These are phyloP conservation scores for Archocentrus centrarchus DNA, from an alignment of 2,113 vertebrate species.

Conservation along the genomic window DNA sequence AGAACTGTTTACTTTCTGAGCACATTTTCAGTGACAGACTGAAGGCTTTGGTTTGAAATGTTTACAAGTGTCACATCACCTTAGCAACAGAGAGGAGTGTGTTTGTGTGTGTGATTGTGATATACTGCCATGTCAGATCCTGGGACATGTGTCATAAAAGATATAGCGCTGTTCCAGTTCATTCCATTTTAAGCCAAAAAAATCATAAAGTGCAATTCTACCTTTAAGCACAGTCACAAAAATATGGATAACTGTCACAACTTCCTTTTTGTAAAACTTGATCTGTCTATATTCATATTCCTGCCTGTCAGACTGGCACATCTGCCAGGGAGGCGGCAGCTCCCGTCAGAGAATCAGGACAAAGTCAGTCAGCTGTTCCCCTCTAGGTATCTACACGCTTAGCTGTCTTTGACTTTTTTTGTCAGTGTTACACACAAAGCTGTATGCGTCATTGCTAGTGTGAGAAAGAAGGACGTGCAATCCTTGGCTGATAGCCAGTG, in stretches of 20 bases:
- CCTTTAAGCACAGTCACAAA: conserved; percentile 45
- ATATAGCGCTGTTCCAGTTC: conserved; percentile 29
- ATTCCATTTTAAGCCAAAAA: conserved; percentile 49
- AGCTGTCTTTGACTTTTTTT: conserved; percentile 13
- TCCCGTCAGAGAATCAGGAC: conserved; percentile 27
- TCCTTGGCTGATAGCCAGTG: neutral
- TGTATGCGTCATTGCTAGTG: conserved; percentile 6
- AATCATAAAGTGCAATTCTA: conserved; percentile 43
- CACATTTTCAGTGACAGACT: conserved; percentile 21
- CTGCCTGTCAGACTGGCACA: conserved; percentile 49
- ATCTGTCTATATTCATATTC: conserved; percentile 49
- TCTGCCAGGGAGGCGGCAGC: conserved; percentile 36
- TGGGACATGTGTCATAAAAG: conserved; percentile 40
- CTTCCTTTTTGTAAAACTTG: conserved; percentile 32
- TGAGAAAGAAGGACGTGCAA: conserved; percentile 17
- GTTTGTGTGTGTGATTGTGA: conserved; percentile 10
- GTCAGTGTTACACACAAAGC: conserved; percentile 25
- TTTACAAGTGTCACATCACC: conserved; percentile 50
- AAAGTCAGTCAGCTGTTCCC: conserved; percentile 46
- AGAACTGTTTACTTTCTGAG: conserved; percentile 18
- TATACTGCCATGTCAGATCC: conserved; percentile 39
- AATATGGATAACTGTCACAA: conserved; percentile 58
- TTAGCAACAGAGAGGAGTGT: conserved; percentile 4
- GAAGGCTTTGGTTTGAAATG: conserved; percentile 35
- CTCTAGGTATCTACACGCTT: conserved; percentile 5